These are phyloP conservation scores for Antedon mediterranea DNA, from an alignment of 53 echinoderm and acorn worm genomes.

Conservation along the genomic window DNA sequence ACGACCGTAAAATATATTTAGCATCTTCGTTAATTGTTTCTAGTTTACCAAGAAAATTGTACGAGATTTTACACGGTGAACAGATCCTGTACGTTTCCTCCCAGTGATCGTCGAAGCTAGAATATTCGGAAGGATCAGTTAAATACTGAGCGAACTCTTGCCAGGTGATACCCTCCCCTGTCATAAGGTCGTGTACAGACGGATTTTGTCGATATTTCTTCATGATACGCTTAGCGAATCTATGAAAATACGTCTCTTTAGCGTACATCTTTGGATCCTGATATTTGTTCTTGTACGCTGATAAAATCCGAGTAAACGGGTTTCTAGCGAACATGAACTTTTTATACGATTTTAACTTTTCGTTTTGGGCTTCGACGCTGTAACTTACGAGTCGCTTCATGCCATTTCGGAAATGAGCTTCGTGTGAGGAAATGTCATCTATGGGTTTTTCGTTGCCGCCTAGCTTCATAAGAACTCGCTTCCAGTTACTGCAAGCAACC, in stretches of 20 bases:
- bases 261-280: slow-evolving; percentile 44
- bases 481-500: slow-evolving; percentile 81
- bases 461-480: slow-evolving; percentile 55
- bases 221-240: slow-evolving; percentile 57
- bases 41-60: slow-evolving; percentile 66
- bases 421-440: slow-evolving; percentile 32
- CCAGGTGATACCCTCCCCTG: slow-evolving; percentile 89
- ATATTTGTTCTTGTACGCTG: slow-evolving; percentile 73
- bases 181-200: slow-evolving; percentile 36
- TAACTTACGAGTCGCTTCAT: slow-evolving; percentile 46
- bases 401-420: slow-evolving; percentile 64
- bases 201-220: slow-evolving; percentile 44
- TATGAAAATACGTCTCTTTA: slow-evolving; percentile 65
- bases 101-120: slow-evolving; percentile 73
- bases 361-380: slow-evolving; percentile 20
- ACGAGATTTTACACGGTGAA: slow-evolving; percentile 75
- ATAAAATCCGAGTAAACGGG: slow-evolving; percentile 64
- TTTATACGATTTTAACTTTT: slow-evolving; percentile 39
- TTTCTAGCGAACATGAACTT: slow-evolving; percentile 66
- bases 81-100: slow-evolving; percentile 60
- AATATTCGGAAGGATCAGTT: slow-evolving; percentile 36
- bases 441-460: slow-evolving; percentile 21
- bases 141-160: slow-evolving; percentile 60
- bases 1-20: slow-evolving; percentile 38
- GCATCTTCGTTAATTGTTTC: slow-evolving; percentile 70